Percentiles rank a stretch among this genome's conserved stretches.
Evolutionary conservation across 2,888 invertebrate genomes (phyloP).

Genomic region (Heliconius aoede): DNA sequence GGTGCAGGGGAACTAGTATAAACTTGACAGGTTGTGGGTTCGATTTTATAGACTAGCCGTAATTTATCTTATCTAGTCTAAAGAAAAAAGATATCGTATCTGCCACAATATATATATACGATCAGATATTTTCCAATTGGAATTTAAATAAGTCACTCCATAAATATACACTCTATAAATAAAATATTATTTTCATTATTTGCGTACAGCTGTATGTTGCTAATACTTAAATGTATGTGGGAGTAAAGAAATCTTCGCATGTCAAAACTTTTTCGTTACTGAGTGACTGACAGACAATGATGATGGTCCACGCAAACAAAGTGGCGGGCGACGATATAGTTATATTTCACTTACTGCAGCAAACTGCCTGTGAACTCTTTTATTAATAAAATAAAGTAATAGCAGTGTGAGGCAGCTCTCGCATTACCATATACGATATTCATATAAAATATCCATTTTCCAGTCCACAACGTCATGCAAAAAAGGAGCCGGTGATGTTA

Average conservation of each 20-base stretch:
- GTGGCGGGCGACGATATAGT: not conserved
- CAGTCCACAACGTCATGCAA: constrained; percentile 25
- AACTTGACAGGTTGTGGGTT: too few relatives aligned
- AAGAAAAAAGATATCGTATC: too few relatives aligned
- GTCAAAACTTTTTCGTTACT: too few relatives aligned
- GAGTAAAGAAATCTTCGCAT: too few relatives aligned
- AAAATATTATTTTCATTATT: not conserved
- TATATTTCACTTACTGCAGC: not conserved
- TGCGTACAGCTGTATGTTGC: too few relatives aligned
- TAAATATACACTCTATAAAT: not conserved
- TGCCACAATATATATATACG: too few relatives aligned
- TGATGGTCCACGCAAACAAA: not conserved
- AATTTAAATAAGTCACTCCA: not conserved
- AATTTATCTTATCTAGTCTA: too few relatives aligned
- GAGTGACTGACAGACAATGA: too few relatives aligned
- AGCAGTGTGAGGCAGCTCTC: not conserved
- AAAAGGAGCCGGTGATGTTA: constrained; percentile 20
- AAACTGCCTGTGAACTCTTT: not conserved
- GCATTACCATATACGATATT: constrained; percentile 7
- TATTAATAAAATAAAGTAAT: constrained; percentile 16
- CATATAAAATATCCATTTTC: constrained; percentile 27
- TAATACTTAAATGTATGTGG: too few relatives aligned
- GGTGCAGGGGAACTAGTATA: too few relatives aligned
- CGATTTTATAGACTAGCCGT: too few relatives aligned
- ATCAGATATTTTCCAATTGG: too few relatives aligned